These are phyloP conservation scores for Syngnathus rostellatus DNA, from an alignment of 2,797 vertebrate genomes.

Conservation along the genomic window DNA sequence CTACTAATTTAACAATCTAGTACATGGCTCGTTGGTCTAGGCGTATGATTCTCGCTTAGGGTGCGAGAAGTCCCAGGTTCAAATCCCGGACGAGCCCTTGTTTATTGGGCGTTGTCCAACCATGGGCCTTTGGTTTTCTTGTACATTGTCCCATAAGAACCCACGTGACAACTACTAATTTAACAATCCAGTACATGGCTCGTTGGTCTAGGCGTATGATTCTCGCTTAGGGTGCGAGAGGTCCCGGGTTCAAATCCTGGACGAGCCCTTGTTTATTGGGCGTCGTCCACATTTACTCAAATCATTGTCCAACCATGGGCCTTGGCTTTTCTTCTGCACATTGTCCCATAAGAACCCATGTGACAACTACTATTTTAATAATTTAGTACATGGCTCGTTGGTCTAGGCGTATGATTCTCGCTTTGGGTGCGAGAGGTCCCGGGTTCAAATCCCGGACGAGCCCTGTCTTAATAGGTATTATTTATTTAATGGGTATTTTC, in stretches of 20 bases:
- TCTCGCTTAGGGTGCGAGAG: slow-evolving; percentile 67
- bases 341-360: too few species aligned
- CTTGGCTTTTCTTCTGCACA: too few species aligned
- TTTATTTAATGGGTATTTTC: too few species aligned
- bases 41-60: slow-evolving; percentile 80
- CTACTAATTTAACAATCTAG: too few species aligned
- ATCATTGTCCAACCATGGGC: too few species aligned
- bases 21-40: slow-evolving; percentile 74
- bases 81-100: slow-evolving; percentile 75
- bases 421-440: slow-evolving; percentile 76
- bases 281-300: too few species aligned
- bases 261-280: slow-evolving; percentile 52
- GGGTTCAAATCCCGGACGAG: slow-evolving; percentile 75
- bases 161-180: too few species aligned
- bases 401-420: slow-evolving; percentile 77
- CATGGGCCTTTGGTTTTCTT: too few species aligned
- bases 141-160: too few species aligned
- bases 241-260: slow-evolving; percentile 75
- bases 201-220: slow-evolving; percentile 44
- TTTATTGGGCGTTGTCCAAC: too few species aligned
- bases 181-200: slow-evolving; percentile 31
- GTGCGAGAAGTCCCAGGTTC: slow-evolving; percentile 79
- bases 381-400: slow-evolving; percentile 62
- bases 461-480: slow-evolving; percentile 23
- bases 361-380: too few species aligned